phyloP scores from a whole-genome alignment of 2,113 vertebrate species.

The Zeus faber region DNA sequence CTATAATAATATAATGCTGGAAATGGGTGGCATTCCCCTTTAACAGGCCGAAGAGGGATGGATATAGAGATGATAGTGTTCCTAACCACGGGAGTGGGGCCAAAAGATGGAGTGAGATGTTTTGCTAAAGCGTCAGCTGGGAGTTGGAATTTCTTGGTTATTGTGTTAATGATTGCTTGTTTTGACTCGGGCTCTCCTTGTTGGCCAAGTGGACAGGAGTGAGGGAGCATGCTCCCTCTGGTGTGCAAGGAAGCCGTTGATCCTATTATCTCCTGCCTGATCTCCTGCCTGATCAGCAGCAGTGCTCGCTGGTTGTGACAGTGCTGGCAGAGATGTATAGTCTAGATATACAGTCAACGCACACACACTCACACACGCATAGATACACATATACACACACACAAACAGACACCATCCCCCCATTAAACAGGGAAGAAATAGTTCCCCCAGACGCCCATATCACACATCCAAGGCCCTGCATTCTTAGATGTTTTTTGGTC shows the following conservation, averaged over 20 bases:
- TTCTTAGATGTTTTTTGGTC: background rate
- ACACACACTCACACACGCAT: background rate
- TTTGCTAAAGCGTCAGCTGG: constrained; percentile 11
- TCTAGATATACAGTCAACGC: constrained; percentile 5
- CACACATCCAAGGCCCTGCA: constrained; percentile 2
- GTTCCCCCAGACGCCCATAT: constrained; percentile 10
- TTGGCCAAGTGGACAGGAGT: constrained; percentile 21
- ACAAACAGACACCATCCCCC: background rate
- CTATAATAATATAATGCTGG: too few species aligned
- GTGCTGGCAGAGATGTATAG: constrained; percentile 8
- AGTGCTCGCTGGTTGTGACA: constrained; percentile 14
- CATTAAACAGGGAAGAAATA: background rate
- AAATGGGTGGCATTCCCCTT: too few species aligned
- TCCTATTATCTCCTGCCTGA: constrained; percentile 44
- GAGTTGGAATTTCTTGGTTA: constrained; percentile 22
- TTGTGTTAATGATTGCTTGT: constrained; percentile 37
- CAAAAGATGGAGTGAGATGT: constrained; percentile 11
- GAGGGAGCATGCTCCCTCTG: constrained; percentile 21
- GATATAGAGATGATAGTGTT: too few species aligned
- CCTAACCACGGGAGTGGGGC: constrained; percentile 6
- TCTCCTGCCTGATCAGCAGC: constrained; percentile 29
- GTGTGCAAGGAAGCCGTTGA: constrained; percentile 39
- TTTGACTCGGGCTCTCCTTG: constrained; percentile 3
- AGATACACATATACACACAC: too few species aligned
- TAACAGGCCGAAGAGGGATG: too few species aligned